Evolutionary conservation across 1,140 invertebrate species (phyloP).

Genomic region (Pachypeltis micranthus): DNA sequence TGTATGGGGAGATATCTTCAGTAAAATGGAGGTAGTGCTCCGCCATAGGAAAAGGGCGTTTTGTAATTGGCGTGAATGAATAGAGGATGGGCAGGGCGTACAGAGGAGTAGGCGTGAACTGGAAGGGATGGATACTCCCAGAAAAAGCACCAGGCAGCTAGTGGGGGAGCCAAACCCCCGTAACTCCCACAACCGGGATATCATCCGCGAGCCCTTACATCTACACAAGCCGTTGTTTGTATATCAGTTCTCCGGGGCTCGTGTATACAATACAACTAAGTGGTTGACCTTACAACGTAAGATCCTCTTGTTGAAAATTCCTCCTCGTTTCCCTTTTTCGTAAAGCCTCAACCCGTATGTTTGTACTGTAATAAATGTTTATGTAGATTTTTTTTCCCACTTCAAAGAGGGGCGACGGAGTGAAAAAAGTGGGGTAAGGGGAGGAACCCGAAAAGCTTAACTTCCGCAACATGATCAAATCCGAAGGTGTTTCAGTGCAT

Average conservation of each 20-base stretch:
- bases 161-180: too few relatives aligned
- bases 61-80: too few relatives aligned
- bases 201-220: too few relatives aligned
- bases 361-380: conserved; percentile 6
- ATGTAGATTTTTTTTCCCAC: conserved; percentile 2
- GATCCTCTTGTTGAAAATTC: neutral
- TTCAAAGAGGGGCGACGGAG: neutral
- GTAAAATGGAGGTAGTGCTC: too few relatives aligned
- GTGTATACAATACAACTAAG: conserved; percentile 7
- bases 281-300: neutral
- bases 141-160: too few relatives aligned
- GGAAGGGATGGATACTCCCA: too few relatives aligned
- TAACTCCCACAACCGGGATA: too few relatives aligned
- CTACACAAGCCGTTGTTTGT: neutral
- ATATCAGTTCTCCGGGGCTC: neutral
- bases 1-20: too few relatives aligned
- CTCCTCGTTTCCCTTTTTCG: neutral
- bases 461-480: conserved; percentile 17
- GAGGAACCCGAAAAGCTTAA: too few relatives aligned
- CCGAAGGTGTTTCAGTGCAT: conserved; percentile 16
- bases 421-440: neutral
- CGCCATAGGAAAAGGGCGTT: too few relatives aligned
- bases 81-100: too few relatives aligned
- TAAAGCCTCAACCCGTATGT: neutral
- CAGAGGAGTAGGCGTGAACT: too few relatives aligned